These are phyloP conservation scores for Pelagia noctiluca DNA, from an alignment of 30 jellyfish, hydroid and myxozoan genomes.

Conservation along the genomic window DNA sequence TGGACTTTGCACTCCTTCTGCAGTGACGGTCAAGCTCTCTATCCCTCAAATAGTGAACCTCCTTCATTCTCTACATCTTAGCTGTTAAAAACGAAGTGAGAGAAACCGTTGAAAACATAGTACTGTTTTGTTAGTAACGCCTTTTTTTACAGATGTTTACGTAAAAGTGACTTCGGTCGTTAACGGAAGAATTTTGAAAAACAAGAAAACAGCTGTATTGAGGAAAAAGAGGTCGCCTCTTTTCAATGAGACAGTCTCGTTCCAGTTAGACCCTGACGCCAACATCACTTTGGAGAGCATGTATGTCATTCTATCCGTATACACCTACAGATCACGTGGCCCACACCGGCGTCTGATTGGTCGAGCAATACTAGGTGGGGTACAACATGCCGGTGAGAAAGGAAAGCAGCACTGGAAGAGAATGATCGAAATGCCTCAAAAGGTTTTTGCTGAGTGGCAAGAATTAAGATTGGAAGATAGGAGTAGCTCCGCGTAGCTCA, in stretches of 20 bases:
- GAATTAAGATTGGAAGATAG: conserved; percentile 18
- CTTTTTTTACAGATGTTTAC: conserved; percentile 38
- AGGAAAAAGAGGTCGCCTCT: conserved; percentile 53
- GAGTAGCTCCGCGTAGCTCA: not conserved
- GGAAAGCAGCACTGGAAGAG: conserved; percentile 85
- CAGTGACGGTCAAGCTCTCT: no score
- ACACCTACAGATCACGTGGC: conserved; percentile 66
- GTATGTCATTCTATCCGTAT: conserved; percentile 42
- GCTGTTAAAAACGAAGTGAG: no score
- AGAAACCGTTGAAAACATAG: no score
- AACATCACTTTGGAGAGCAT: conserved; percentile 12
- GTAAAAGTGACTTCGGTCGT: conserved; percentile 59
- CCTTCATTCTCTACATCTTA: no score
- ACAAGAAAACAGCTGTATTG: conserved; percentile 56
- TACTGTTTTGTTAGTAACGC: no score
- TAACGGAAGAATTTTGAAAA: conserved; percentile 47
- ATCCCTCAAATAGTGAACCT: no score
- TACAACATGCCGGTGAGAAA: conserved; percentile 22
- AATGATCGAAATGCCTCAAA: conserved; percentile 61
- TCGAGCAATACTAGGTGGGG: conserved; percentile 70
- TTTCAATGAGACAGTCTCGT: conserved; percentile 59
- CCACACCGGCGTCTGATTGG: conserved; percentile 87
- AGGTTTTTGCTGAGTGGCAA: conserved; percentile 77
- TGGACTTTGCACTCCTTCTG: no score
- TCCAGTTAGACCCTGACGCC: conserved; percentile 31